Evolutionary conservation across 2,797 vertebrate genomes (phyloP), one percentile per base, ranked within the genome.

Genomic region (Anableps anableps): DNA sequence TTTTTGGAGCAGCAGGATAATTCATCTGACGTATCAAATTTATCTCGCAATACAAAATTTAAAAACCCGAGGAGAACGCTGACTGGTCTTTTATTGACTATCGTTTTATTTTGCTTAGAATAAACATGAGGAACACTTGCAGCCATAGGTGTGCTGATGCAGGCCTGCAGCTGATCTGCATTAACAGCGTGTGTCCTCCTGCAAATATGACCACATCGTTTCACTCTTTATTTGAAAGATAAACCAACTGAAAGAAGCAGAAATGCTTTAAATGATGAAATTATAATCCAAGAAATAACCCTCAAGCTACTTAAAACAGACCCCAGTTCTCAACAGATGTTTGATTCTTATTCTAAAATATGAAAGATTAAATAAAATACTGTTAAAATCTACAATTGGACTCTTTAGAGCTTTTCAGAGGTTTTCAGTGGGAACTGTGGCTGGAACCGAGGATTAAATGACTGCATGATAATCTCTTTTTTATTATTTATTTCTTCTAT

Each of bases 151-250:
- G 60, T 43, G 36, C 16, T 26, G 47, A 45, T 38, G 53, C 68
- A 86, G 89, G 88, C 86, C 91, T 82, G 2, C 72, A n/a, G 16
- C 76, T 55, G 2, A 79, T 85, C 83, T 88, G 84, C 90, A 86
- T 84, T 0, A 38, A 5, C 72, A 80, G 79, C 64, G 47, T 58
- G 88, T 80, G 92, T 85, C 88, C 84, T 88, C 51, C 55, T 80
- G 74, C 75, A 77, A 31, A 58, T 0, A 72, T 80, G 72, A 53
- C 75, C 80, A 66, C 45, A 3, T 21, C 73, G 3, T 17, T 71
- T 71, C 9, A n/a, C 13, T 8, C 10, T 70, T 23, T 16, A 43
- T 19, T n/a, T 11, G 13, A 43, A 45, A 45, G 26, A 2, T 6
- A 43, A 58, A 11, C 38, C 13, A 58, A 41, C 26, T 19, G 19